Conservation (phyloP, 2,797 vertebrate species). For the Alfaro cultratus region DNA sequence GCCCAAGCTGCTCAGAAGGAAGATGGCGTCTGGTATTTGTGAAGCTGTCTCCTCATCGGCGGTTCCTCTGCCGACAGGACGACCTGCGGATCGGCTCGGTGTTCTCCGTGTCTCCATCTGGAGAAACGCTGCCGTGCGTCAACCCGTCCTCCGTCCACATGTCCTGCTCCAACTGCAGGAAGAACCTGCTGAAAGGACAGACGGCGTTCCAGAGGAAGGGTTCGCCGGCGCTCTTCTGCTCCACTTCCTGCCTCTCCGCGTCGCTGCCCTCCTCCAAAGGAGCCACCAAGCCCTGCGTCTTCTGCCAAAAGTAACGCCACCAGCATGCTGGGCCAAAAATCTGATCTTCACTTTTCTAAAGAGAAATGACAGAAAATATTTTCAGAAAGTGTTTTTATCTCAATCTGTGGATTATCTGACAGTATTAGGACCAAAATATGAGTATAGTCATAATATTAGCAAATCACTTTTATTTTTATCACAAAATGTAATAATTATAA, state of each 20-base stretch:
- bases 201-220: slow-evolving; percentile 98
- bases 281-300: slow-evolving; percentile 86
- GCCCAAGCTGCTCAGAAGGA: background rate
- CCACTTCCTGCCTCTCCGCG: slow-evolving; percentile 90
- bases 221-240: slow-evolving; percentile 94
- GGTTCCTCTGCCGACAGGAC: slow-evolving; percentile 74
- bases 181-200: slow-evolving; percentile 93
- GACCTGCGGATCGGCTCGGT: slow-evolving; percentile 96
- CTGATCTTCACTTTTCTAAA: too few relatives aligned
- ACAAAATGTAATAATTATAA: too few relatives aligned
- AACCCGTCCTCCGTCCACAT: slow-evolving; percentile 71
- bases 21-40: background rate
- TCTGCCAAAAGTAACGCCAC: slow-evolving; percentile 89
- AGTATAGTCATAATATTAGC: too few relatives aligned
- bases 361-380: too few relatives aligned
- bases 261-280: slow-evolving; percentile 25
- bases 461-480: too few relatives aligned
- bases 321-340: background rate
- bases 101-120: slow-evolving; percentile 86
- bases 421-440: too few relatives aligned
- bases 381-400: too few relatives aligned
- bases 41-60: background rate
- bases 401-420: too few relatives aligned
- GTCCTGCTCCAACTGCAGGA: slow-evolving; percentile 91
- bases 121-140: slow-evolving; percentile 48